Evolutionary conservation across 2,797 vertebrate species (phyloP).

Genomic region (Helicolenus hilgendorfi): DNA sequence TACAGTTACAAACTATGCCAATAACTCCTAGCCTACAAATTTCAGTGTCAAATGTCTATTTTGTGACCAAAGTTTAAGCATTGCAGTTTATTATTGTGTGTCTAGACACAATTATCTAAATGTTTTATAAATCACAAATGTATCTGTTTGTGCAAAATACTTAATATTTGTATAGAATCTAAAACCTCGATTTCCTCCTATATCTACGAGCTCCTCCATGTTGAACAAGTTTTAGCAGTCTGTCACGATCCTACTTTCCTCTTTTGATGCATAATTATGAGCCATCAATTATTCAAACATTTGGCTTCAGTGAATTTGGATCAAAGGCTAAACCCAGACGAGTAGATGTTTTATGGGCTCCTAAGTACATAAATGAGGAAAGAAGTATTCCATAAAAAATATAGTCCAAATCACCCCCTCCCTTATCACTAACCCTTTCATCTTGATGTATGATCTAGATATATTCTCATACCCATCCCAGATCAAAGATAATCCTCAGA

Average conservation of each 20-base stretch:
- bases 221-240: not conserved
- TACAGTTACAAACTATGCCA: not conserved
- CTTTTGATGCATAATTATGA: not conserved
- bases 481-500: constrained; percentile 50
- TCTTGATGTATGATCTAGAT: constrained; percentile 50
- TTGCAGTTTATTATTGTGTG: not conserved
- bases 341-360: constrained; percentile 29
- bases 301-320: not conserved
- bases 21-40: not conserved
- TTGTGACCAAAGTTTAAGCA: no score
- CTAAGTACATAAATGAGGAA: not conserved
- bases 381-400: constrained; percentile 14
- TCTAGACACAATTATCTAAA: not conserved
- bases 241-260: not conserved
- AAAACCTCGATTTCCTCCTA: not conserved
- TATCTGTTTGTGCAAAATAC: not conserved
- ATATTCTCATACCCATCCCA: constrained; percentile 28
- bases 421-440: constrained; percentile 22
- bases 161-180: not conserved
- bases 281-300: not conserved
- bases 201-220: not conserved
- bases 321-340: not conserved
- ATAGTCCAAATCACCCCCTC: not conserved
- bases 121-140: not conserved
- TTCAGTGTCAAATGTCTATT: not conserved